phyloP scores from a whole-genome alignment of 2,888 invertebrate species.

The Timema cristinae region DNA sequence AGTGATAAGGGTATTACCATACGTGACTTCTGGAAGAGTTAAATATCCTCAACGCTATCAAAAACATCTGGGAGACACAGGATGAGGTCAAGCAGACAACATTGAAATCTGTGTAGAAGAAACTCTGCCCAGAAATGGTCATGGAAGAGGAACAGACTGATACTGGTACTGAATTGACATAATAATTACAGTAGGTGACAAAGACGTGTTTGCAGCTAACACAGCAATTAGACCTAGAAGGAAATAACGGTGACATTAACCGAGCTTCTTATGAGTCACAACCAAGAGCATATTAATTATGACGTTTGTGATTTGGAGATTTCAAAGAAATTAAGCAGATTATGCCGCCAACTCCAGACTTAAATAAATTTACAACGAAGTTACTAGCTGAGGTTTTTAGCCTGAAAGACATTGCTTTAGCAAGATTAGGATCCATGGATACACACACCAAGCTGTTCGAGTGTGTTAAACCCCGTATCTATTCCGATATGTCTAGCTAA shows the following conservation, averaged over 20 bases:
- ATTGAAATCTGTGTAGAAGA: neutral
- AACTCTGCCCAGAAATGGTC: constrained; percentile 10
- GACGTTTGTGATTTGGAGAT: neutral
- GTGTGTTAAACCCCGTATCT: neutral
- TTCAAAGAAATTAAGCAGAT: neutral
- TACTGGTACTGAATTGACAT: neutral
- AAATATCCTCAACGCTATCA: neutral
- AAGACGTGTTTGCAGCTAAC: neutral
- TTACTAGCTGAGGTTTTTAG: neutral
- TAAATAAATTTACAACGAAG: neutral
- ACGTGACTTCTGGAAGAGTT: constrained; percentile 4
- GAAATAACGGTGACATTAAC: constrained; percentile 1
- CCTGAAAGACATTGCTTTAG: neutral
- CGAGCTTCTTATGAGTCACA: neutral
- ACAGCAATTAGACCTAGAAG: neutral
- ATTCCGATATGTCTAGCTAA: neutral
- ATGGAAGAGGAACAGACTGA: neutral
- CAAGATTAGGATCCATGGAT: neutral
- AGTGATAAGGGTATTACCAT: neutral
- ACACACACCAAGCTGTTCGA: neutral
- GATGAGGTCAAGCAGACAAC: neutral
- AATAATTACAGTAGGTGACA: neutral
- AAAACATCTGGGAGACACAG: neutral
- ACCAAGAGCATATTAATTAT: neutral
- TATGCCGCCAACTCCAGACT: neutral